Evolutionary conservation across 2,113 vertebrate genomes (phyloP).

Genomic region (Mobula birostris): DNA sequence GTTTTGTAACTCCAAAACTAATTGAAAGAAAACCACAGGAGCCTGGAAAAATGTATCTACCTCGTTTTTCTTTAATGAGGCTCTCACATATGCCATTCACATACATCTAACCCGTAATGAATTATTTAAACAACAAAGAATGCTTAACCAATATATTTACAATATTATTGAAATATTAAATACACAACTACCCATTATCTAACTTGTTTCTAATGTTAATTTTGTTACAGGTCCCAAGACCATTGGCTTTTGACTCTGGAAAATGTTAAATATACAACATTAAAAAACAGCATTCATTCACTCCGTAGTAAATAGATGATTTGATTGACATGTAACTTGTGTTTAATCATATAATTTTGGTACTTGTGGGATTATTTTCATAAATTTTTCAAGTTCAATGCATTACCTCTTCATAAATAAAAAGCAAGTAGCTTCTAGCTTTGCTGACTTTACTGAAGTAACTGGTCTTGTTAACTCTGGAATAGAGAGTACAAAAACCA

Average conservation of each 20-base stretch:
- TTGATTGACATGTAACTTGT: neutral
- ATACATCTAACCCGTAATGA: too few relatives aligned
- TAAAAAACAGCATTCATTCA: neutral
- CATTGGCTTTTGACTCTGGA: neutral
- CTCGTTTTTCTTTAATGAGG: too few relatives aligned
- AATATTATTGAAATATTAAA: too few relatives aligned
- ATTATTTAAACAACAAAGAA: too few relatives aligned
- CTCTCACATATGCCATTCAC: too few relatives aligned
- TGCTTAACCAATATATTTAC: too few relatives aligned
- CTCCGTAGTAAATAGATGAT: neutral
- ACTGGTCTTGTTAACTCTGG: neutral
- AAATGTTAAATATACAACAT: neutral
- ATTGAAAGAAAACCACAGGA: too few relatives aligned
- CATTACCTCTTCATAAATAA: neutral
- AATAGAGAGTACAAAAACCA: neutral
- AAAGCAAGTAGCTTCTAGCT: neutral
- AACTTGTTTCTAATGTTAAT: constrained; percentile 6
- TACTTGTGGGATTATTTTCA: neutral
- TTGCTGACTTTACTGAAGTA: neutral
- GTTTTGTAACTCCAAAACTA: too few relatives aligned
- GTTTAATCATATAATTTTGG: neutral
- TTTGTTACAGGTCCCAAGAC: neutral
- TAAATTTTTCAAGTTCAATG: neutral
- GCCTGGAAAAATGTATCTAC: too few relatives aligned
- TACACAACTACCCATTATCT: neutral